Conservation (phyloP, 2,888 invertebrate genomes). For the Polydrusus pterygomalis region DNA sequence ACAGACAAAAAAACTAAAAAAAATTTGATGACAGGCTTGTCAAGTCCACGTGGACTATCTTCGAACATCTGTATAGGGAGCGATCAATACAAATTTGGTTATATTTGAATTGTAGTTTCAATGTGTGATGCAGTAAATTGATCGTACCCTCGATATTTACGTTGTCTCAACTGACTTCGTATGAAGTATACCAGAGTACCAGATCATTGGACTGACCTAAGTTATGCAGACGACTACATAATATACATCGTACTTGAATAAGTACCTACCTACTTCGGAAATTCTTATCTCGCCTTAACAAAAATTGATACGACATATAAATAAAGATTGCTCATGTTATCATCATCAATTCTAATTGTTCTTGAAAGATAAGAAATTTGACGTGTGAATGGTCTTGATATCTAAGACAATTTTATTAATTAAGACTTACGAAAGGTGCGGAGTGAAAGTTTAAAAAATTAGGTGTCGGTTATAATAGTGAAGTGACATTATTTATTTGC, state of each 20-base stretch:
- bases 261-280: not conserved
- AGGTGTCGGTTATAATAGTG: not conserved
- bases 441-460: not conserved
- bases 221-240: not conserved
- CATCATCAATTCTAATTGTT: slow-evolving; percentile 23
- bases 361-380: slow-evolving; percentile 20
- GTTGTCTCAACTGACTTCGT: too few species aligned
- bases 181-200: too few species aligned
- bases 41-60: too few species aligned
- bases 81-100: too few species aligned
- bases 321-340: slow-evolving; percentile 19
- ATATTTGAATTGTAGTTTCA: too few species aligned
- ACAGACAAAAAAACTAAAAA: too few species aligned
- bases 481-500: not conserved
- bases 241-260: not conserved
- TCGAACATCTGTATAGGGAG: too few species aligned
- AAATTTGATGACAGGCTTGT: too few species aligned
- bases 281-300: slow-evolving; percentile 9
- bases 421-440: not conserved
- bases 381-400: slow-evolving; percentile 11
- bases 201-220: too few species aligned
- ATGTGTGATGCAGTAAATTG: too few species aligned
- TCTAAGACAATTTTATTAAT: slow-evolving; percentile 3
- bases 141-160: too few species aligned
- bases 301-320: slow-evolving; percentile 14